Conservation (phyloP, 2,888 invertebrate genomes). For the Gari tellinella region DNA sequence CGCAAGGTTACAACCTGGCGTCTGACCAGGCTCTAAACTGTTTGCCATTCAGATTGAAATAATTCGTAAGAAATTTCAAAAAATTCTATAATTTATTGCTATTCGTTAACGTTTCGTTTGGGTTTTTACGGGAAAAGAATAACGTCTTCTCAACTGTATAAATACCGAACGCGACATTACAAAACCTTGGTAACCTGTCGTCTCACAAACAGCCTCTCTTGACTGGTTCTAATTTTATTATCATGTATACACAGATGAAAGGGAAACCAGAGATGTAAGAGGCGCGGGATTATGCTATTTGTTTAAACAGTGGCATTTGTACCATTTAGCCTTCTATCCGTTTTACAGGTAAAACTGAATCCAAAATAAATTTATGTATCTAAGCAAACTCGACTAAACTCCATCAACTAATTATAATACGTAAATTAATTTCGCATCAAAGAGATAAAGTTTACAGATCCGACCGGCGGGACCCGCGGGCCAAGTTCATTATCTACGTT, state of each 20-base stretch:
- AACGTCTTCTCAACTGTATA: too few relatives aligned
- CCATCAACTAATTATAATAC: slow-evolving; percentile 6
- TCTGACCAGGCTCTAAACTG: too few relatives aligned
- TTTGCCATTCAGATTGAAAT: too few relatives aligned
- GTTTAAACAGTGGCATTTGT: slow-evolving; percentile 58
- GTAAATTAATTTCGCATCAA: neutral
- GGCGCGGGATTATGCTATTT: slow-evolving; percentile 50
- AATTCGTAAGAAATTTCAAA: too few relatives aligned
- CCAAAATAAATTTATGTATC: slow-evolving; percentile 57
- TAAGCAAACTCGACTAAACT: slow-evolving; percentile 41
- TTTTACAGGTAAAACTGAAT: slow-evolving; percentile 53
- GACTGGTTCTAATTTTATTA: slow-evolving; percentile 42
- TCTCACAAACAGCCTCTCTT: slow-evolving; percentile 43
- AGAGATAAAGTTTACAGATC: too few relatives aligned
- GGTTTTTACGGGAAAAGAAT: too few relatives aligned
- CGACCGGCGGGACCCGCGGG: too few relatives aligned
- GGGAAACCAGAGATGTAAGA: slow-evolving; percentile 43
- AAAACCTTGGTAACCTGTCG: slow-evolving; percentile 14
- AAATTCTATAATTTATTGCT: too few relatives aligned
- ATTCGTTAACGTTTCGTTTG: too few relatives aligned
- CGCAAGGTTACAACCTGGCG: too few relatives aligned
- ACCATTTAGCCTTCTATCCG: slow-evolving; percentile 57
- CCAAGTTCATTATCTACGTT: slow-evolving; percentile 1
- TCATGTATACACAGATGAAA: slow-evolving; percentile 61
- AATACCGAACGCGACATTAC: too few relatives aligned